Evolutionary conservation across 2,888 invertebrate genomes (phyloP).

Genomic region (Orthonevra nobilis): DNA sequence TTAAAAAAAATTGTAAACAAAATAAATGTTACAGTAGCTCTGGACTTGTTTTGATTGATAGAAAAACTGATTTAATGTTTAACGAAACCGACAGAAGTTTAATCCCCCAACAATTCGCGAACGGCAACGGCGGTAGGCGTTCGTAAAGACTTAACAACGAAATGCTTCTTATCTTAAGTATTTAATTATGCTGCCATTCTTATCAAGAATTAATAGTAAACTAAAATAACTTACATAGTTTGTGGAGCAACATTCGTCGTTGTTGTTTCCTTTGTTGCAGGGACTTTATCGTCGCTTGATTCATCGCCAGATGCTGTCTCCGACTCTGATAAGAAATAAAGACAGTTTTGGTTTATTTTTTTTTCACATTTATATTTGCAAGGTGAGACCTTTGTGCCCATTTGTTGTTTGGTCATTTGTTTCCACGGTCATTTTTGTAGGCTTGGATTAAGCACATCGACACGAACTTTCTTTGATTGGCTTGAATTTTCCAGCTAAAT

Average conservation of each 20-base stretch:
- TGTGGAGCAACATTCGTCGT: neutral
- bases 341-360: neutral
- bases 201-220: constrained; percentile 2
- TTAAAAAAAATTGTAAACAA: too few species aligned
- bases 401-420: constrained; percentile 8
- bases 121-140: too few species aligned
- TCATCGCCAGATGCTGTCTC: constrained; percentile 26
- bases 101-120: too few species aligned
- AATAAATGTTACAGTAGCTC: too few species aligned
- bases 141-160: neutral
- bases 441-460: too few species aligned
- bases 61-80: too few species aligned
- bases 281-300: constrained; percentile 10
- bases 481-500: neutral
- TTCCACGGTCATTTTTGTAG: constrained; percentile 19
- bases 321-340: constrained; percentile 13
- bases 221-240: too few species aligned
- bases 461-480: neutral
- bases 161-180: constrained; percentile 27
- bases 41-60: too few species aligned
- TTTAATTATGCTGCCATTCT: constrained; percentile 12
- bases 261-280: constrained; percentile 40
- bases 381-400: constrained; percentile 22
- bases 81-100: too few species aligned
- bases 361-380: neutral